A percentile compares a stretch with the other conserved stretches of the same genome.
These are phyloP conservation scores for Zaprionus gabonicus DNA, from an alignment of 1,140 invertebrate genomes.

Conservation along the genomic window DNA sequence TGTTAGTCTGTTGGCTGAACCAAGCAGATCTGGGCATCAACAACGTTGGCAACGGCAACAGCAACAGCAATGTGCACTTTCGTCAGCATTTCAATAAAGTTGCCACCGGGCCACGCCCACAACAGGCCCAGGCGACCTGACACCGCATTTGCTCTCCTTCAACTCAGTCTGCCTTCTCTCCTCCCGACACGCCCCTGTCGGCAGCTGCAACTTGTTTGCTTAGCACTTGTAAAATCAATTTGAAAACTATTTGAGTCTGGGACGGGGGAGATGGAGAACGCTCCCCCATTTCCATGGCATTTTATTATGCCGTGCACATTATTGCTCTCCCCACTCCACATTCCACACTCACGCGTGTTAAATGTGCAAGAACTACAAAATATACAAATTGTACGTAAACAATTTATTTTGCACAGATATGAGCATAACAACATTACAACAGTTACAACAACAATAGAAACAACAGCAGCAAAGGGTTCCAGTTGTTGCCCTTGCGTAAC, in stretches of 20 bases:
- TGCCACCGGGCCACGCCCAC: conserved; percentile 18
- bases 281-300: conserved; percentile 43
- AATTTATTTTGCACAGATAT: conserved; percentile 37
- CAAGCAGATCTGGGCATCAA: conserved; percentile 14
- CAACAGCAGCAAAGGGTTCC: conserved; percentile 6
- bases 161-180: background rate
- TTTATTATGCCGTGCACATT: conserved; percentile 31
- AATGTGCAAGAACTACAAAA: conserved; percentile 15
- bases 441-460: conserved; percentile 5
- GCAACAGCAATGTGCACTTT: conserved; percentile 26
- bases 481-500: too few species aligned
- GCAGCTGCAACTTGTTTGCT: conserved; percentile 61
- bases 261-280: conserved; percentile 9
- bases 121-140: background rate
- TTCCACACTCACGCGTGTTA: background rate
- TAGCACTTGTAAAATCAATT: conserved; percentile 76
- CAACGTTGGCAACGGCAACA: background rate
- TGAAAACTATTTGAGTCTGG: conserved; percentile 57
- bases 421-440: conserved; percentile 6
- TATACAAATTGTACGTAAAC: conserved; percentile 33
- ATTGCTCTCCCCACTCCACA: background rate
- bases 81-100: conserved; percentile 58
- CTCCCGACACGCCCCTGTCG: background rate
- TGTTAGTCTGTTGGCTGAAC: conserved; percentile 1
- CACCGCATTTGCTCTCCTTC: background rate